phyloP scores from a whole-genome alignment of 2,888 invertebrate species.

The Agriopis marginaria region DNA sequence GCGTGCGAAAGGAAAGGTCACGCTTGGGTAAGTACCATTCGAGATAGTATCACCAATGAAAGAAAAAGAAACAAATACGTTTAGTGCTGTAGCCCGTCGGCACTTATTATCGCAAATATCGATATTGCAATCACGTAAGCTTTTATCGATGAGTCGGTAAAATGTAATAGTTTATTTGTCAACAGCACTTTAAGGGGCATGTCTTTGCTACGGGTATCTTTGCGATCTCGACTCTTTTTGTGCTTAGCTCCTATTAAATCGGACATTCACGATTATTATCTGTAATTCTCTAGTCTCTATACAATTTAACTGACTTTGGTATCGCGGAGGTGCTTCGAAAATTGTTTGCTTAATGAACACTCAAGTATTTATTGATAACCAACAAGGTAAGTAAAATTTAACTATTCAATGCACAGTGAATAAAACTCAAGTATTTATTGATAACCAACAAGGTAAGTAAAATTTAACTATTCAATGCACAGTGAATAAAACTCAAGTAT shows the following conservation, averaged over 20 bases:
- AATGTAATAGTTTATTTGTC: conserved; percentile 37
- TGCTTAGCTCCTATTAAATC: conserved; percentile 19
- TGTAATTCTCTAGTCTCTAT: conserved; percentile 14
- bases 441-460: too few species aligned
- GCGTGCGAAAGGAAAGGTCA: conserved; percentile 24
- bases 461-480: too few species aligned
- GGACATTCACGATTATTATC: conserved; percentile 21
- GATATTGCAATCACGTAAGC: conserved; percentile 50
- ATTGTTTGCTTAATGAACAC: background rate
- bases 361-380: too few species aligned
- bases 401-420: too few species aligned
- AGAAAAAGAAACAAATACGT: conserved; percentile 37
- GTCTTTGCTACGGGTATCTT: conserved; percentile 33
- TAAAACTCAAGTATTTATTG: too few species aligned
- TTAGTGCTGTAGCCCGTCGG: conserved; percentile 34
- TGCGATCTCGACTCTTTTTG: conserved; percentile 26
- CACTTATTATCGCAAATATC: conserved; percentile 45
- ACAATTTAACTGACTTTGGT: conserved; percentile 10
- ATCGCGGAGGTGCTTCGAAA: conserved; percentile 2
- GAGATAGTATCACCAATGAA: conserved; percentile 38
- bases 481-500: too few species aligned
- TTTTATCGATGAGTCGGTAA: conserved; percentile 37
- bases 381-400: too few species aligned
- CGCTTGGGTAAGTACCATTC: conserved; percentile 34
- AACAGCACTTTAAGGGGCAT: conserved; percentile 33